Evolutionary conservation across 30 jellyfish, hydroid and myxozoan species (phyloP), one percentile per base, ranked within the genome.

Genomic region (Clytia hemisphaerica): DNA sequence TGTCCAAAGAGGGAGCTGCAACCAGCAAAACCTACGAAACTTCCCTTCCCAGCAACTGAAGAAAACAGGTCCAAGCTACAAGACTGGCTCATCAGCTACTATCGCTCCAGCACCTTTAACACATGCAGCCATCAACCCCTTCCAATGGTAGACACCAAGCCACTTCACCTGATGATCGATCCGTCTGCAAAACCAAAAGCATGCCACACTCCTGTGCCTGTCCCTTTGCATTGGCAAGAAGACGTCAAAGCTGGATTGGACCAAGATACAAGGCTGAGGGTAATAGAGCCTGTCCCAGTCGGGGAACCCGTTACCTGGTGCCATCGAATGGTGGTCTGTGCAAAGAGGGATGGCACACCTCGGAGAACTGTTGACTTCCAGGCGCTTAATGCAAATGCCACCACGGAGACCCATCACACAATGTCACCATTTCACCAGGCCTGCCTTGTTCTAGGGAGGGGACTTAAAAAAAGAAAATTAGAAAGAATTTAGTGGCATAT

Each of bases 391-490:
- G 75, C 15, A 33, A 54, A 49, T 37, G 84, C 75, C 4, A 37
- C 78, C 30, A 42, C 36, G 10, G 69, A 72, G 30, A 72, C 84
- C 1, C 79, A 72, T 44, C 84, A 51, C 80, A 54, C 84, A 15
- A 78, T 14, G 59, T 36, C 36, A 3, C 83, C 75, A 10, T 28
- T 25, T 45, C 38, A 53, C 36, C 47, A 58, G 10, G 82, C 59
- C 31, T 1, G 58, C 14, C 19, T 44, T 6, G 2, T 57, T 9
- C 70, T 44, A 57, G 14, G n/a, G 7, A 0, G 50, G n/a, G n/a
- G n/a, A n/a, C n/a, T n/a, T n/a, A n/a, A n/a, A n/a, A n/a, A n/a
- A n/a, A n/a, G n/a, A n/a, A n/a, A n/a, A n/a, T n/a, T n/a, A n/a
- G n/a, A n/a, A n/a, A n/a, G n/a, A n/a, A n/a, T n/a, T n/a, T n/a